phyloP scores from a whole-genome alignment of 2,113 vertebrate genomes.

The Microtus richardsoni region DNA sequence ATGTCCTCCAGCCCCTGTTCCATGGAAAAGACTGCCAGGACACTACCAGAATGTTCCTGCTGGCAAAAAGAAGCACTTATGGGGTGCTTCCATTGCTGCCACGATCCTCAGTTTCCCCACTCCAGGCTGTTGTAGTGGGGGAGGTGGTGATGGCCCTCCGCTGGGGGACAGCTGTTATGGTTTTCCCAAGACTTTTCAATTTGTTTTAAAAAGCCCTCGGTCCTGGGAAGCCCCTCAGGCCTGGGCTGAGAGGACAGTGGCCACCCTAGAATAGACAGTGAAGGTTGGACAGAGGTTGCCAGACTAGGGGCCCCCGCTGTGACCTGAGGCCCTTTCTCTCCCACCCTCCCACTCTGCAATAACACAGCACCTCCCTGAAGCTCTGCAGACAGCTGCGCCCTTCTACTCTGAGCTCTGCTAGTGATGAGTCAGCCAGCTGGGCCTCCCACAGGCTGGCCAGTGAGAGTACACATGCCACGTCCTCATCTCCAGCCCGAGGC shows the following conservation, averaged over 20 bases:
- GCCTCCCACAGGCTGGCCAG: conserved; percentile 61
- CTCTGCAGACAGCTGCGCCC: conserved; percentile 59
- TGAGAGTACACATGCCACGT: conserved; percentile 21
- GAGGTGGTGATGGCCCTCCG: accelerated
- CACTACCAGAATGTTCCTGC: not conserved
- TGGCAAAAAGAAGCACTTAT: not conserved
- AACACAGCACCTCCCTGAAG: not conserved
- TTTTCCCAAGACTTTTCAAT: not conserved
- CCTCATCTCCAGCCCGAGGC: not conserved
- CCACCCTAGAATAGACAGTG: too few relatives aligned
- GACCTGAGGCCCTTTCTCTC: not conserved
- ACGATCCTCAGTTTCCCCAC: not conserved
- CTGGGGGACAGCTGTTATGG: accelerated
- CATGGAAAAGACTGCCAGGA: not conserved
- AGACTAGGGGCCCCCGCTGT: conserved; percentile 62
- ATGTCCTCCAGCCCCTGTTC: accelerated
- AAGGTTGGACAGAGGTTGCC: not conserved
- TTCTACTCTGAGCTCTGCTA: conserved; percentile 54
- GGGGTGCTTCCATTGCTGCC: not conserved
- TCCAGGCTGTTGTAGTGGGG: accelerated
- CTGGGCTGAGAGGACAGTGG: accelerated
- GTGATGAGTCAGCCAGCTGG: conserved; percentile 82
- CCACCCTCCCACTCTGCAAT: accelerated
- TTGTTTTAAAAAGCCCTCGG: accelerated
- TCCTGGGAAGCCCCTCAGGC: not conserved